A percentile compares a stretch with the other conserved stretches of the same genome.
Conservation (phyloP, 2,888 invertebrate species). For the Philaethria dido region DNA sequence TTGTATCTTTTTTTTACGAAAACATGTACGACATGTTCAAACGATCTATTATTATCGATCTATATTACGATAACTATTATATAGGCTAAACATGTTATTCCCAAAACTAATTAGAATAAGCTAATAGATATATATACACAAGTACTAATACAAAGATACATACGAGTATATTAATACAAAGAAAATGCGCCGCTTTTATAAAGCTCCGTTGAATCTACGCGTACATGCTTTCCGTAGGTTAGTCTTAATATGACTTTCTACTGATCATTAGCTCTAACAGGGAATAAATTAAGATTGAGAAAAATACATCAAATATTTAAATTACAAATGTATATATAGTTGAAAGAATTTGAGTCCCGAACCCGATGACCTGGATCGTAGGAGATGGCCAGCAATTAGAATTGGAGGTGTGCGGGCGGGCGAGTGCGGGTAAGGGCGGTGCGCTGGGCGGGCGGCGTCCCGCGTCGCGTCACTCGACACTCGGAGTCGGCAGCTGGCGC, state of each 20-base stretch:
- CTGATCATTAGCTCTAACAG: slow-evolving; percentile 60
- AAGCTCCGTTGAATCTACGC: background rate
- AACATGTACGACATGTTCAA: background rate
- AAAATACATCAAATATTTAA: slow-evolving; percentile 67
- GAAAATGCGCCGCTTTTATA: background rate
- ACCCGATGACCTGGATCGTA: slow-evolving; percentile 77
- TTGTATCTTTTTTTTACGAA: slow-evolving; percentile 12
- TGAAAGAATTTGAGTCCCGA: slow-evolving; percentile 68
- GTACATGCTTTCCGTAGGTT: slow-evolving; percentile 54
- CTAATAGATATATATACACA: no score
- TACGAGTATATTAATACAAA: background rate
- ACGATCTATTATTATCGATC: no score
- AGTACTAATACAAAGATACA: no score
- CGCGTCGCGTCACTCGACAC: slow-evolving; percentile 53
- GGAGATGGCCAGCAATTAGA: slow-evolving; percentile 77
- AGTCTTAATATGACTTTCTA: slow-evolving; percentile 70
- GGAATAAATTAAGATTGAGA: slow-evolving; percentile 57
- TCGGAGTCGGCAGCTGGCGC: slow-evolving; percentile 56
- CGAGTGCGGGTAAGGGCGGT: slow-evolving; percentile 47
- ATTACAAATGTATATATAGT: slow-evolving; percentile 60
- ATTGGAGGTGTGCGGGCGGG: slow-evolving; percentile 64
- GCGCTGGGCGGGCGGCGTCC: slow-evolving; percentile 47
- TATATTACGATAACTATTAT: no score
- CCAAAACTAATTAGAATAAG: background rate
- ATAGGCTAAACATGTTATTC: background rate